A percentile compares a stretch with the other conserved stretches of the same genome.
Evolutionary conservation across 2,113 vertebrate species (phyloP).

Genomic region (Oophaga pumilio): DNA sequence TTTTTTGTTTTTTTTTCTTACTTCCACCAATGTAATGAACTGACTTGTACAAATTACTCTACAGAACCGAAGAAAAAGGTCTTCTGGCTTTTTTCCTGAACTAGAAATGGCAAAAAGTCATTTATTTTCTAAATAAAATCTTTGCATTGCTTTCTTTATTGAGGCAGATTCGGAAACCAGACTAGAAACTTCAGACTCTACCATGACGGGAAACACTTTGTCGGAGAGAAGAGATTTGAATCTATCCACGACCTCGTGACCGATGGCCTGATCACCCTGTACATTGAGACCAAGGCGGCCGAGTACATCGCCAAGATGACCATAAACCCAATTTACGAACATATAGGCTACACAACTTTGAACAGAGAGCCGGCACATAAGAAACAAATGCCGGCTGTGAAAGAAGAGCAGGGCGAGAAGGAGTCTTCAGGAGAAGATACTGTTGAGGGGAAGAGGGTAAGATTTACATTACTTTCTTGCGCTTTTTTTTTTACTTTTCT

Average conservation of each 20-base stretch:
- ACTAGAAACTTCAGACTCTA: slow-evolving; percentile 88
- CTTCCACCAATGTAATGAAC: slow-evolving; percentile 62
- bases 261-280: slow-evolving; percentile 88
- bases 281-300: slow-evolving; percentile 87
- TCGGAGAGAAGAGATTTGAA: slow-evolving; percentile 87
- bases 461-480: slow-evolving; percentile 62
- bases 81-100: slow-evolving; percentile 60
- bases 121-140: slow-evolving; percentile 65
- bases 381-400: slow-evolving; percentile 82
- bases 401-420: slow-evolving; percentile 81
- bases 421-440: slow-evolving; percentile 80
- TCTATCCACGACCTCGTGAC: slow-evolving; percentile 88
- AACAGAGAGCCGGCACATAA: slow-evolving; percentile 93
- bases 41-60: slow-evolving; percentile 64
- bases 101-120: slow-evolving; percentile 64
- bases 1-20: slow-evolving; percentile 60
- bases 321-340: slow-evolving; percentile 90
- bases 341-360: slow-evolving; percentile 90
- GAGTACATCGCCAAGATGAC: slow-evolving; percentile 89
- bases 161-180: slow-evolving; percentile 87
- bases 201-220: slow-evolving; percentile 87
- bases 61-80: slow-evolving; percentile 64
- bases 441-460: slow-evolving; percentile 90
- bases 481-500: background rate
- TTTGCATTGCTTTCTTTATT: slow-evolving; percentile 71